Base-by-base conservation (phyloP, 2,113 vertebrate genomes). In the Pleuronectes platessa region DNA sequence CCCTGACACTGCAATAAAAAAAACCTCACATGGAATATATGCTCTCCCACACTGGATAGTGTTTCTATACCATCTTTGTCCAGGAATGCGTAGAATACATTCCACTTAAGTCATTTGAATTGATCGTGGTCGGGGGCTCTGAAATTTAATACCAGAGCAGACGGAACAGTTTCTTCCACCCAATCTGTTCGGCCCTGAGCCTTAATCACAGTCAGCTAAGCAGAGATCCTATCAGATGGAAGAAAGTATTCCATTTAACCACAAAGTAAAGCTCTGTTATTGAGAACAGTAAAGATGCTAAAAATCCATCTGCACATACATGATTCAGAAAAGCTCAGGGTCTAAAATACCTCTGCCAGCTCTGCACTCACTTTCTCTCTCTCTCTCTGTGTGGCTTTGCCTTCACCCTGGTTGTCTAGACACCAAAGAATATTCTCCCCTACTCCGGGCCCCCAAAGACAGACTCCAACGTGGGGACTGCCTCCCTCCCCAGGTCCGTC, bases 381-480 rank as follows among this genome's bases (percentile, higher is more conserved):
- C 58, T 68, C 59, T 68, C 23, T 80, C 42, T 75, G 54, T 71
- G 45, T 80, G 71, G 73, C 71, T 80, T 60, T 12, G 68, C 42
- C 61, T 61, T 65, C 65, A 66, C 42, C 69, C 78, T 77, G 54
- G 64, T 74, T 81, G 84, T 92, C 83, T 82, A 87, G 84, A 78
- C 88, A 82, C 75, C 61, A 85, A 68, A 78, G 60, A 81, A 83
- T 76, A 86, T 83, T 79, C 79, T 72, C 62, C 79, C 83, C 81
- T 68, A 71, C 40, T 51, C 12, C 4, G 72, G 89, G 84, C 88
- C 90, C 68, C 74, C 68, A 82, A 86, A 42, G 69, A 82, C 66
- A 78, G 75, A 85, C 78, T 73, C 80, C 71, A 15, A 78, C 55
- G 76, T 79, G 69, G 74, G 77, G 68, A 77, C 71, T 9, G 27